Evolutionary conservation across 2,888 invertebrate genomes (phyloP).

Genomic region (Volucella zonaria): DNA sequence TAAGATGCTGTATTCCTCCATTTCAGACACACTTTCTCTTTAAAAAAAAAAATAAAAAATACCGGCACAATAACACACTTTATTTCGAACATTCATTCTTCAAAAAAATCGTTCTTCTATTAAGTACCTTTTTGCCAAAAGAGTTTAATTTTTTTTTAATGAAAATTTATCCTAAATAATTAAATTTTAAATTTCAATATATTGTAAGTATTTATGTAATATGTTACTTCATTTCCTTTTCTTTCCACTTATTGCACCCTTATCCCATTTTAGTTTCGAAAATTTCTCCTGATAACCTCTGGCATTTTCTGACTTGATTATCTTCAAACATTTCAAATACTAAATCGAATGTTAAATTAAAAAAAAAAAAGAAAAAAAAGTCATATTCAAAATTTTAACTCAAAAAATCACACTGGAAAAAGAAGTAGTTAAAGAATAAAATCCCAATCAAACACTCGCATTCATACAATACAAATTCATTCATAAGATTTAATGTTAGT

Average conservation of each 20-base stretch:
- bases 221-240: background rate
- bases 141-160: conserved; percentile 11
- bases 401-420: conserved; percentile 33
- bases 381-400: background rate
- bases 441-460: conserved; percentile 8
- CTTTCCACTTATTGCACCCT: conserved; percentile 76
- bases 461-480: conserved; percentile 12
- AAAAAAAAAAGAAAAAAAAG: conserved; percentile 55
- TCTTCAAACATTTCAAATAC: conserved; percentile 55
- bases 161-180: conserved; percentile 63
- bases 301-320: background rate
- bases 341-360: conserved; percentile 71
- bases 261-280: conserved; percentile 76
- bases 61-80: conserved; percentile 19
- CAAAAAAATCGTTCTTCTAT: background rate
- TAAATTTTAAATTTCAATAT: conserved; percentile 48
- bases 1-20: background rate
- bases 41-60: background rate
- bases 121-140: conserved; percentile 29
- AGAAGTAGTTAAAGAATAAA: too few relatives aligned
- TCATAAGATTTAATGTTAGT: conserved; percentile 5
- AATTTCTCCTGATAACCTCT: conserved; percentile 16
- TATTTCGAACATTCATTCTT: conserved; percentile 34
- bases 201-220: too few relatives aligned
- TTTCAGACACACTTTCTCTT: conserved; percentile 10